These are phyloP conservation scores for Centropus unirufus DNA, from an alignment of 2,113 vertebrate genomes.

Conservation along the genomic window DNA sequence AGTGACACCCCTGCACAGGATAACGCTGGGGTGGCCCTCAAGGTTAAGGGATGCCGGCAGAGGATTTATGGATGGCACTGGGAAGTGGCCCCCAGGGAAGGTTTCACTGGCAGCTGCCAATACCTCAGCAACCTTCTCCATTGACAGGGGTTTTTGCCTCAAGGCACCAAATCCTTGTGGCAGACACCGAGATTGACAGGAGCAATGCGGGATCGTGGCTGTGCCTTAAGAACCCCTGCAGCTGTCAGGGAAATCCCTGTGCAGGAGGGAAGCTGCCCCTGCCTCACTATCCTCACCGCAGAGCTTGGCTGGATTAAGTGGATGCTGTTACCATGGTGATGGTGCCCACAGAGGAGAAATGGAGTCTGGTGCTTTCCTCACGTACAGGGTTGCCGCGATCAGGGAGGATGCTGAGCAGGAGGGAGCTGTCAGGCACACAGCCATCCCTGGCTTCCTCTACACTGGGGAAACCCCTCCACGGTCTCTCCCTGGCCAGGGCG, in stretches of 20 bases:
- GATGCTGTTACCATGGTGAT: slow-evolving; percentile 58
- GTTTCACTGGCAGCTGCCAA: background rate
- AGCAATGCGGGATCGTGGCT: rapidly evolving
- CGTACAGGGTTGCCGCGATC: background rate
- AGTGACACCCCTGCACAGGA: rapidly evolving
- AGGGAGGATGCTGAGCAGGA: background rate
- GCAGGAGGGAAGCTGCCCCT: background rate
- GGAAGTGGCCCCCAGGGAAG: too few species aligned
- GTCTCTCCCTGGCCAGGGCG: background rate
- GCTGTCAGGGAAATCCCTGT: background rate
- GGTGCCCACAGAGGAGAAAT: background rate
- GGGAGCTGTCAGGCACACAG: rapidly evolving
- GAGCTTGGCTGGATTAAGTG: background rate
- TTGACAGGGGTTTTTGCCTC: rapidly evolving
- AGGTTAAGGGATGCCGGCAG: background rate
- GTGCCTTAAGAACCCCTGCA: background rate
- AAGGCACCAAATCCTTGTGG: background rate
- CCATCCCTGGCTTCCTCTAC: rapidly evolving
- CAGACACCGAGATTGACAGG: background rate
- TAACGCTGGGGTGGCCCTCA: background rate
- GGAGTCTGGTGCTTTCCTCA: background rate
- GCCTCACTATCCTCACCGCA: background rate
- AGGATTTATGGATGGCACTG: rapidly evolving
- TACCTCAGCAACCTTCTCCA: background rate
- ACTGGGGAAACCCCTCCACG: background rate